A percentile compares a stretch with the other conserved stretches of the same genome.
phyloP scores from a whole-genome alignment of 1,140 invertebrate genomes.

The Macrosteles quadrilineatus region DNA sequence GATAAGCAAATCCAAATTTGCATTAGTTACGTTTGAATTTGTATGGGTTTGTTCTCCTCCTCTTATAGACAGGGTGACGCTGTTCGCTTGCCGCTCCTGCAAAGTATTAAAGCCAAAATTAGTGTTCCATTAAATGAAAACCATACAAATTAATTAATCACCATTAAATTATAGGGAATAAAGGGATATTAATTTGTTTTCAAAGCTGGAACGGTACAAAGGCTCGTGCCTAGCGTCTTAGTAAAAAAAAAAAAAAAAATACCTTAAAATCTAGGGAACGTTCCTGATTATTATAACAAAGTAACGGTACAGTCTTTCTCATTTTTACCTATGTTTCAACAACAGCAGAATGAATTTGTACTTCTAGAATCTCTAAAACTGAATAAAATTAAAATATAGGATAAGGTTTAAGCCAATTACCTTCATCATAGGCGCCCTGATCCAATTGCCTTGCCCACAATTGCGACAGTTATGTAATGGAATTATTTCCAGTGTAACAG shows the following conservation, averaged over 20 bases:
- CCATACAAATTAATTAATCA: not conserved
- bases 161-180: not conserved
- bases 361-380: not conserved
- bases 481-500: constrained; percentile 72
- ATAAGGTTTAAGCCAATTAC: constrained; percentile 28
- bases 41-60: constrained; percentile 39
- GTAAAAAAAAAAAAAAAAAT: not conserved
- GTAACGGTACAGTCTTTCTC: too few species aligned
- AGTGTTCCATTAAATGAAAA: too few species aligned
- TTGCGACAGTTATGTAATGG: constrained; percentile 76
- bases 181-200: not conserved
- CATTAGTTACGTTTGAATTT: constrained; percentile 34
- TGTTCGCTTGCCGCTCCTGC: constrained; percentile 33
- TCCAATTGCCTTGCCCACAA: constrained; percentile 73
- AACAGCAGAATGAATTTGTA: not conserved
- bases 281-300: not conserved
- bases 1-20: constrained; percentile 37
- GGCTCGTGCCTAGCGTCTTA: not conserved
- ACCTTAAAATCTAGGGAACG: not conserved
- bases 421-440: constrained; percentile 73
- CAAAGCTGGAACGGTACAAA: not conserved
- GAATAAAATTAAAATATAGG: not conserved
- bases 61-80: constrained; percentile 32
- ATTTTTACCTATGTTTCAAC: not conserved
- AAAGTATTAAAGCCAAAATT: constrained; percentile 30